Evolutionary conservation across 2,113 vertebrate species (phyloP).

Genomic region (Motacilla alba): DNA sequence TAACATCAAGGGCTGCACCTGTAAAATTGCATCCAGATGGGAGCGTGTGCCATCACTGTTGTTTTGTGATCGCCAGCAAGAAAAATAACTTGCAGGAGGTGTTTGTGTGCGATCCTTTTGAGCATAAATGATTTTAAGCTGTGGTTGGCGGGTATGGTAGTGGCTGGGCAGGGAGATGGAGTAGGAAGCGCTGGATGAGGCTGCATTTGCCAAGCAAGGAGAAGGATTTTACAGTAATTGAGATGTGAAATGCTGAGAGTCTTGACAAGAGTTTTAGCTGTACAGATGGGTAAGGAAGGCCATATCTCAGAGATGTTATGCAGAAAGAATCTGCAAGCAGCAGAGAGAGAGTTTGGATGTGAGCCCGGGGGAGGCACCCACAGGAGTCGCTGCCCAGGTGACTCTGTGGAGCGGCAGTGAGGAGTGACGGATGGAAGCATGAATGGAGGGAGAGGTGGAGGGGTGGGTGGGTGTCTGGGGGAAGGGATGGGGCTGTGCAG

Average conservation of each 20-base stretch:
- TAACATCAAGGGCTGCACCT: neutral
- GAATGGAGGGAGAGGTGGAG: neutral
- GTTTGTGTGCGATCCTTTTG: slow-evolving; percentile 44
- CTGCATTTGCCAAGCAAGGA: slow-evolving; percentile 63
- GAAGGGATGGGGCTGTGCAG: neutral
- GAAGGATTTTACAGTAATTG: slow-evolving; percentile 69
- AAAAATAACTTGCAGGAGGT: slow-evolving; percentile 26
- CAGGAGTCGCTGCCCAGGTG: slow-evolving; percentile 56
- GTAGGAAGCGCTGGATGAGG: slow-evolving; percentile 51
- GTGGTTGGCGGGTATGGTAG: slow-evolving; percentile 45
- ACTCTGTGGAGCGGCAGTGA: neutral
- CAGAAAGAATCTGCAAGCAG: slow-evolving; percentile 61
- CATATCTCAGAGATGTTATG: slow-evolving; percentile 66
- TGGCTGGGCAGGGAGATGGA: slow-evolving; percentile 56
- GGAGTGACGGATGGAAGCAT: neutral
- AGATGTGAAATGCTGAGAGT: slow-evolving; percentile 68
- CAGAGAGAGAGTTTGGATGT: slow-evolving; percentile 39
- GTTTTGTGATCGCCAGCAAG: neutral
- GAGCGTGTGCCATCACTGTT: neutral
- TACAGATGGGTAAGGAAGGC: slow-evolving; percentile 69
- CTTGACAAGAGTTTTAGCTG: slow-evolving; percentile 71
- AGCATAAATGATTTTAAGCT: slow-evolving; percentile 58
- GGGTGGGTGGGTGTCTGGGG: neutral
- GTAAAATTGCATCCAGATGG: neutral
- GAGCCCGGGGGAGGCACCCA: slow-evolving; percentile 50